Percentiles rank a stretch among this genome's conserved stretches.
phyloP scores from a whole-genome alignment of 1,140 invertebrate species.

The Brachystomella parvula region DNA sequence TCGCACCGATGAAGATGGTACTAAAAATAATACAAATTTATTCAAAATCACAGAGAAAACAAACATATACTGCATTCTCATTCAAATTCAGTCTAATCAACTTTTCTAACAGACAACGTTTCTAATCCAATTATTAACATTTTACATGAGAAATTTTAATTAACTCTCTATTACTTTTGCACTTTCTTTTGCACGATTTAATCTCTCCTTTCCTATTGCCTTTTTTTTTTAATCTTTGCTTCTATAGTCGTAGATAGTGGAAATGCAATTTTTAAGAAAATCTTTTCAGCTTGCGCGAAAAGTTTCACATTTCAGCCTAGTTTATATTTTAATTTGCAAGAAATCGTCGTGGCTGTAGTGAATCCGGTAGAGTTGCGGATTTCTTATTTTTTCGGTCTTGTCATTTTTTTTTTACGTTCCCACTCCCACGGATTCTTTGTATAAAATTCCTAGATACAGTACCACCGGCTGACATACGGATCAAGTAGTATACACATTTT shows the following conservation, averaged over 20 bases:
- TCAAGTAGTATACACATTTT: too few species aligned
- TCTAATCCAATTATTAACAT: not conserved
- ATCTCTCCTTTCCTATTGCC: conserved; percentile 22
- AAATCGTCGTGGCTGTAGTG: not conserved
- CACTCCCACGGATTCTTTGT: too few species aligned
- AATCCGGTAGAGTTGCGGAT: not conserved
- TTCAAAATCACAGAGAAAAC: not conserved
- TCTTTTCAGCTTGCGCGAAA: too few species aligned
- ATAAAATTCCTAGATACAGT: too few species aligned
- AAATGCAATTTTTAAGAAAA: not conserved
- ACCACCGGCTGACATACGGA: too few species aligned
- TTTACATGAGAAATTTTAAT: not conserved
- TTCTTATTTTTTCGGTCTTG: not conserved
- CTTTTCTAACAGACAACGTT: conserved; percentile 26
- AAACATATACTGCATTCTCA: not conserved
- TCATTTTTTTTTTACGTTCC: too few species aligned
- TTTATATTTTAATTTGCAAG: too few species aligned
- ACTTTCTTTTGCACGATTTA: conserved; percentile 22
- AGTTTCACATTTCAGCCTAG: too few species aligned
- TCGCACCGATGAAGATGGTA: conserved; percentile 96
- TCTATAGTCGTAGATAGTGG: not conserved
- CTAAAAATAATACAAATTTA: conserved; percentile 49
- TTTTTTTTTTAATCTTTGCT: not conserved
- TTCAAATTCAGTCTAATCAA: conserved; percentile 3
- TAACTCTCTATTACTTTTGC: conserved; percentile 10